These are phyloP conservation scores for Lacerta agilis DNA, from an alignment of 2,797 vertebrate species.

Conservation along the genomic window DNA sequence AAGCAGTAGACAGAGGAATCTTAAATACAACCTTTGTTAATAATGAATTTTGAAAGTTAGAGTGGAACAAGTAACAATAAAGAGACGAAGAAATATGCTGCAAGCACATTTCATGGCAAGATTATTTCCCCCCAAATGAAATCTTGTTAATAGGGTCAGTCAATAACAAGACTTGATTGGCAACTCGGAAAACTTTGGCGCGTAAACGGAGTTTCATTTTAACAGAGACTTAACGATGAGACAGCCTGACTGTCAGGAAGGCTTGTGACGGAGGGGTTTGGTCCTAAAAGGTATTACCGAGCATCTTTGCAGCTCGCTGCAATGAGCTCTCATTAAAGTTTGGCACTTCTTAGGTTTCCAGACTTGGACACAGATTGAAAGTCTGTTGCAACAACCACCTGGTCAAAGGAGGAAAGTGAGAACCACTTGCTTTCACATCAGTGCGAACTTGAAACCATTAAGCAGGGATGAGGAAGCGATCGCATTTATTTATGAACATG, in stretches of 20 bases:
- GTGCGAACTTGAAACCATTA: not conserved
- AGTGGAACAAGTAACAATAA: constrained; percentile 58
- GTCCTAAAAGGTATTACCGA: constrained; percentile 15
- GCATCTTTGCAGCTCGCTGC: not conserved
- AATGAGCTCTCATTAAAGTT: constrained; percentile 22
- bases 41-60: constrained; percentile 72
- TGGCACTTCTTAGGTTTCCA: not conserved
- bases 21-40: constrained; percentile 76
- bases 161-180: constrained; percentile 49
- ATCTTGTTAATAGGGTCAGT: constrained; percentile 48
- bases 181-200: constrained; percentile 46
- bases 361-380: constrained; percentile 3
- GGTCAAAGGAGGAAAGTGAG: not conserved
- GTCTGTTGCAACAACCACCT: constrained; percentile 6
- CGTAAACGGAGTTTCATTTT: constrained; percentile 23
- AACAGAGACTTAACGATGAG: constrained; percentile 18
- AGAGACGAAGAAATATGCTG: constrained; percentile 54
- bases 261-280: constrained; percentile 7
- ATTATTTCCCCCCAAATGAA: constrained; percentile 26
- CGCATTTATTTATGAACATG: not conserved
- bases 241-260: constrained; percentile 8
- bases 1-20: constrained; percentile 77
- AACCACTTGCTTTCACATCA: not conserved
- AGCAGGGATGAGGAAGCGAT: not conserved
- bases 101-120: constrained; percentile 48